Evolutionary conservation across 2,797 vertebrate genomes (phyloP), one percentile per base, ranked within the genome.

Genomic region (Tamandua tetradactyla): DNA sequence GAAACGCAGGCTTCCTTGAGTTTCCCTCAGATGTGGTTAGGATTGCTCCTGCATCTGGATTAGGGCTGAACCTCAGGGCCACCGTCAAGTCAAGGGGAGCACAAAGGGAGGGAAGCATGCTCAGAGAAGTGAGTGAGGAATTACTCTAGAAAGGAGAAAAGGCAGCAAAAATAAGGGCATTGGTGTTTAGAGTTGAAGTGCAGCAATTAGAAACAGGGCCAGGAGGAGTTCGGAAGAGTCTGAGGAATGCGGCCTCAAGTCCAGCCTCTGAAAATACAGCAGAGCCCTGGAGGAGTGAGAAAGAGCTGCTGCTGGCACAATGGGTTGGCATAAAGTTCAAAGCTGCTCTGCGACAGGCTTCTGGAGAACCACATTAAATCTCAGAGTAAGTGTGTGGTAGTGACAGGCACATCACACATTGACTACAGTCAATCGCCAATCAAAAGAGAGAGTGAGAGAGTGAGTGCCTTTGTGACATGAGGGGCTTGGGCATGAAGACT

Each of bases 261-360:
- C 7, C 12, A 23, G 86, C 96, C 66, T 83, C 25, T 13, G 35
- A 59, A 59, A 6, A 17, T 22, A 61, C 12, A 32, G 35, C 27
- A 10, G 66, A 62, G 47, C 3, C 12, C 6, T 0, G 0, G 11
- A 35, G 30, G 14, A 52, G 10, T 0, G 2, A 3, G 69, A 11
- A 37, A 4, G 10, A n/a, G 2, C 47, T 2, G 0, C 0, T 0
- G 7, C 23, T 18, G 27, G 23, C 52, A 11, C 3, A 0, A 15
- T 18, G 25, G 8, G 9, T 64, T 55, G 81, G 30, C 20, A 7
- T 17, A 13, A 0, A 37, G 30, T 78, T 89, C 59, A 86, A 84
- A 89, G 75, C 18, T 0, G 0, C 27, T 82, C 35, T 66, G 82
- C 42, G 42, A 62, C 68, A 30, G 4, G 40, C 40, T 35, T 40